Evolutionary conservation across 1,140 invertebrate genomes (phyloP), one percentile per base, ranked within the genome.

Genomic region (Alviniconcha marisindica): DNA sequence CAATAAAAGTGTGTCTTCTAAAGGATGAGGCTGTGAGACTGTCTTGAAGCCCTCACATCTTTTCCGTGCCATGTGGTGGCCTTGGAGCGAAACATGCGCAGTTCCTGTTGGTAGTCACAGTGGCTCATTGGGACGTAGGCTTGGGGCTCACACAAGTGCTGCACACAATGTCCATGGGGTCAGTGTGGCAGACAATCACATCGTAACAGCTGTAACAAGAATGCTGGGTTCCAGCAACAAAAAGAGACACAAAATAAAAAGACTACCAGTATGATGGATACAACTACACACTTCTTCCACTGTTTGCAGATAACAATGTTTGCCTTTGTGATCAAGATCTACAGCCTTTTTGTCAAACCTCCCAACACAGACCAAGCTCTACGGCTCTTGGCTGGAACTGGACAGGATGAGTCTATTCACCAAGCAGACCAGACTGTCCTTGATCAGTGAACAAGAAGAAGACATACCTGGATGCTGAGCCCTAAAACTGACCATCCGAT

Each of bases 81-180:
- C 89, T 96, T 96, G 79, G 94, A 94, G 33, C 96, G 94, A 90
- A 97, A 97, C 84, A 95, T 94, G 69, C 94, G 94, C 54, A 97
- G 93, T 77, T 97, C 96, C 24, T 94, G 94, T 78, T 95, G 94
- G 88, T 96, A 95, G 77, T 95, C 94, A 1, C 96, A 95, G 88
- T 97, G 95, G 44, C 95, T 91, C 97, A 98, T 98, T 2, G 96
- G 95, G 40, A 94, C 93, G 86, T 98, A 97, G 0, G 94, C 94
- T n/a, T 95, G 93, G 0, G 97, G 97, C 42, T 95, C 94, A 92
- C 98, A 99, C 31, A 97, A 93, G 0, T 95, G 93, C 5, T 89
- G 85, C 40, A 85, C 84, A 63, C 77, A 21, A 48, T 38, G n/a
- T n/a, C n/a, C 71, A 1, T 18, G n/a, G 1, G n/a, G 3, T n/a